A percentile compares a stretch with the other conserved stretches of the same genome.
phyloP scores from a whole-genome alignment of 2,797 vertebrate genomes.

The Eurystomus glaucurus region DNA sequence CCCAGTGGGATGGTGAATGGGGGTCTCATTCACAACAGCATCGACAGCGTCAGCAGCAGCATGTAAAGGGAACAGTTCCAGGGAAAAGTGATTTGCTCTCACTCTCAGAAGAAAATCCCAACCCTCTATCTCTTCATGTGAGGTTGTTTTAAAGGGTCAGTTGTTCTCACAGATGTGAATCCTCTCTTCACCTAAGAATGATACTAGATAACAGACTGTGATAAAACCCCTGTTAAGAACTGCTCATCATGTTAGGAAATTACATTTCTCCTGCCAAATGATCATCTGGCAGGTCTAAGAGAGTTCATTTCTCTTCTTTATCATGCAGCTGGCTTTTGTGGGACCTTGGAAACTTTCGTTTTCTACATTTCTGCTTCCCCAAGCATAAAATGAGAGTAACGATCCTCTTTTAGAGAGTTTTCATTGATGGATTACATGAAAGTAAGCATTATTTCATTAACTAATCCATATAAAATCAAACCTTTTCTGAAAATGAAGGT shows the following conservation, averaged over 20 bases:
- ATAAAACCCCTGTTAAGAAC: background rate
- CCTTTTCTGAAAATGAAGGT: background rate
- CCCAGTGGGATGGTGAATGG: constrained; percentile 61
- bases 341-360: background rate
- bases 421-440: background rate
- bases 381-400: background rate
- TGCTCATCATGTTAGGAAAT: background rate
- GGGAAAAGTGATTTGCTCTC: constrained; percentile 8
- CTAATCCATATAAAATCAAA: background rate
- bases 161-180: background rate
- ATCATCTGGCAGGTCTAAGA: background rate
- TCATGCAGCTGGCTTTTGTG: background rate
- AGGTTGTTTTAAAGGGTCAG: background rate
- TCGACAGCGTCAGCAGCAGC: background rate
- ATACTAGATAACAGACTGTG: background rate
- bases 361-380: background rate
- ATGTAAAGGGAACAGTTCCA: constrained; percentile 7
- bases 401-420: background rate
- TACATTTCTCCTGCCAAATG: background rate
- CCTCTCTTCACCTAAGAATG: fast-evolving
- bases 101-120: background rate
- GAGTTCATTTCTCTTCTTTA: background rate
- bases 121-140: background rate
- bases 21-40: constrained; percentile 36
- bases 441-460: background rate